Conservation (phyloP, 92 coral and sea anemone species). For the Virgularia gustaviana region DNA sequence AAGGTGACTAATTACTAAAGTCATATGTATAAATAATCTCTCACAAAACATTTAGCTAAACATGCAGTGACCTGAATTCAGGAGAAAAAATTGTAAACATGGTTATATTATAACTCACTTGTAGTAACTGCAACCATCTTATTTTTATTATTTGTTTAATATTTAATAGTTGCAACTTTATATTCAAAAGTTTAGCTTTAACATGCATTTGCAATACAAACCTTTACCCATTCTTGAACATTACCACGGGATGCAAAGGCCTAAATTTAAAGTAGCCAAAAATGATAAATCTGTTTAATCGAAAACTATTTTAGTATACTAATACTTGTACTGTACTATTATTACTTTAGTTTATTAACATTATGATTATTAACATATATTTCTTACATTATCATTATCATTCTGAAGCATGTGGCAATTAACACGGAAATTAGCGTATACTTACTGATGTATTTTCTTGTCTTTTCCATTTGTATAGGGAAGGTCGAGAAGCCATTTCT, state of each 20-base stretch:
- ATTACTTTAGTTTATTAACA: no score
- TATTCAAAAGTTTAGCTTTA: no score
- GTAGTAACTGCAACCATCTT: no score
- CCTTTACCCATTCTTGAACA: conserved; percentile 96
- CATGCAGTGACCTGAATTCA: no score
- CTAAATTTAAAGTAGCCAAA: background rate
- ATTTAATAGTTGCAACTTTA: background rate
- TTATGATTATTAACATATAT: background rate
- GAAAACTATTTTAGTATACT: background rate
- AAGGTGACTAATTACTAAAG: background rate
- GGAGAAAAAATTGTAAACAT: no score
- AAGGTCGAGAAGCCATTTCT: conserved; percentile 29
- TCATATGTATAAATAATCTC: background rate
- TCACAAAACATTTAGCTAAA: background rate
- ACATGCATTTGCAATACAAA: conserved; percentile 20
- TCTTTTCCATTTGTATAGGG: conserved; percentile 29
- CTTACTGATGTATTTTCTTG: conserved; percentile 20
- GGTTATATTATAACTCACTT: no score
- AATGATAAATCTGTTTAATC: background rate
- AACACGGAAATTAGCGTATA: background rate
- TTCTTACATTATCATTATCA: no score
- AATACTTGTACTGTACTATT: no score
- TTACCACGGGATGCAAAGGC: conserved; percentile 47
- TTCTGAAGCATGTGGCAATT: background rate
- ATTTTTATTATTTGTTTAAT: background rate